These are phyloP conservation scores for Pachyramphus minor DNA, from an alignment of 2,113 vertebrate species.

Conservation along the genomic window DNA sequence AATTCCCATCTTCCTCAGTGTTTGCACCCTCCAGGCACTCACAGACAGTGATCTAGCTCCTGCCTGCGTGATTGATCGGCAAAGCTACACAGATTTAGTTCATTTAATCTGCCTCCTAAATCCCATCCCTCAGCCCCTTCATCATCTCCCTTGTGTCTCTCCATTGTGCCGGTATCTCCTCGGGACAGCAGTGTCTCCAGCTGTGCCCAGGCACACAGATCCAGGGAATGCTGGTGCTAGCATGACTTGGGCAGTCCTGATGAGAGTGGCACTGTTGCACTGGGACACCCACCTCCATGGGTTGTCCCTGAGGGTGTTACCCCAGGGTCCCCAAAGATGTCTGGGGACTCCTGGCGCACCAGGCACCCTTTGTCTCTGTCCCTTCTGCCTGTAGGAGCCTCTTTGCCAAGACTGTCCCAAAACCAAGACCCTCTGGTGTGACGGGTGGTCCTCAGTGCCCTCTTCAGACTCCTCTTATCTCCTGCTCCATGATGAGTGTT, in stretches of 20 bases:
- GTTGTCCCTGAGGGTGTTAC: fast-evolving
- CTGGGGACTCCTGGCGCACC: background rate
- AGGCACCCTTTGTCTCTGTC: background rate
- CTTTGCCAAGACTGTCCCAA: background rate
- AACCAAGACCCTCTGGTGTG: fast-evolving
- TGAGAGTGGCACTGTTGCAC: background rate
- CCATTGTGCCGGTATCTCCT: background rate
- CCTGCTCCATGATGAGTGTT: fast-evolving
- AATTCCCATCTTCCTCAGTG: background rate
- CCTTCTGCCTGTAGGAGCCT: background rate
- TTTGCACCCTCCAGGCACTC: background rate
- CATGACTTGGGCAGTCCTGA: fast-evolving
- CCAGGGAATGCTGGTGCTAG: background rate
- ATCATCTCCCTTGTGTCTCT: background rate
- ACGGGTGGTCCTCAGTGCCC: background rate
- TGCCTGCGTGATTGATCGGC: conserved; percentile 16
- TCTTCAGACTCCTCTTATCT: fast-evolving
- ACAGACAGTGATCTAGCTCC: background rate
- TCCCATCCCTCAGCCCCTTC: conserved; percentile 25
- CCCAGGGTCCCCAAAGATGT: background rate
- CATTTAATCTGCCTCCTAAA: conserved; percentile 30
- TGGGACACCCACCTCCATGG: fast-evolving
- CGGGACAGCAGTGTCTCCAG: background rate
- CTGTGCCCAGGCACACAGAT: background rate
- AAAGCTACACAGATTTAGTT: conserved; percentile 49